phyloP scores from a whole-genome alignment of 2,113 vertebrate species.

The Sinocyclocheilus anophthalmus region DNA sequence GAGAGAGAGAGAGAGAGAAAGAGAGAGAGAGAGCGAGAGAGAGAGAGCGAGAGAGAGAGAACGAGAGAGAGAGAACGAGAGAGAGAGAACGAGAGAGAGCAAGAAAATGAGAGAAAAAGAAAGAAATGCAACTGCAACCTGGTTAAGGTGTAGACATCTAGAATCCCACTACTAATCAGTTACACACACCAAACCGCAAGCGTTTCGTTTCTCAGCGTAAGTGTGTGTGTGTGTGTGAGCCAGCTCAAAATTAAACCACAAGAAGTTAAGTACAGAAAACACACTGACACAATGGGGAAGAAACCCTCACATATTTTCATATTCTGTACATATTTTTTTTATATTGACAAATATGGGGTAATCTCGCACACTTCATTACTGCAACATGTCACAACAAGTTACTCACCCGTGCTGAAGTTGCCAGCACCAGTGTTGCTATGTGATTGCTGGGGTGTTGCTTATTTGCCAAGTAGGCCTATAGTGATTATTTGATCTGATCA shows the following conservation, averaged over 20 bases:
- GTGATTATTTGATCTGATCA: slow-evolving; percentile 7
- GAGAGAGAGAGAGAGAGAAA: slow-evolving; percentile 1
- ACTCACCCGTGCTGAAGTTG: background rate
- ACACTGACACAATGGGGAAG: slow-evolving; percentile 23
- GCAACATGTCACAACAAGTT: background rate
- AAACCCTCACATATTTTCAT: background rate
- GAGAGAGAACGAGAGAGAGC: background rate
- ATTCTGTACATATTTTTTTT: background rate
- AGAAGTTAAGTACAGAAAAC: slow-evolving; percentile 46
- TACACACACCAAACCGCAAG: slow-evolving; percentile 63
- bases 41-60: background rate
- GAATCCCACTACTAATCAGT: slow-evolving; percentile 56
- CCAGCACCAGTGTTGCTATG: background rate
- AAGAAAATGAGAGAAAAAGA: background rate
- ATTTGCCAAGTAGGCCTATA: background rate
- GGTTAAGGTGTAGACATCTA: slow-evolving; percentile 60
- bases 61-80: slow-evolving; percentile 4
- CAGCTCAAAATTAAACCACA: slow-evolving; percentile 54
- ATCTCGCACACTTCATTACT: background rate
- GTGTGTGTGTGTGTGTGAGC: slow-evolving; percentile 49
- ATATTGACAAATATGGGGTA: background rate
- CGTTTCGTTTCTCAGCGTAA: slow-evolving; percentile 63
- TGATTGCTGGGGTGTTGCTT: background rate
- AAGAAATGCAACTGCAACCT: slow-evolving; percentile 59
- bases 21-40: background rate